phyloP scores from a whole-genome alignment of 1,140 invertebrate genomes.

The Helicoverpa zea region DNA sequence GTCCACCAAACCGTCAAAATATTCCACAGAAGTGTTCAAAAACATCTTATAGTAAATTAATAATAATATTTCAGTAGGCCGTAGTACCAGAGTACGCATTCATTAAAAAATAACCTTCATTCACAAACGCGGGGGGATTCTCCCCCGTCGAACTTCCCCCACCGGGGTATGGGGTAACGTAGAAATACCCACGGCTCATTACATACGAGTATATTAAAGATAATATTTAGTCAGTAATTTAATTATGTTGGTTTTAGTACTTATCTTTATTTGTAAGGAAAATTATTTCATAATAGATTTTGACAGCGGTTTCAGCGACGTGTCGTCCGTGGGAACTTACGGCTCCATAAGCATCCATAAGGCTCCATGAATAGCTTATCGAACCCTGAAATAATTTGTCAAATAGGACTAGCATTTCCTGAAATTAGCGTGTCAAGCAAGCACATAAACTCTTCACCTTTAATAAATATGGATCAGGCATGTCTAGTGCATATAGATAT shows the following conservation, averaged over 20 bases:
- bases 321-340: too few relatives aligned
- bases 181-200: background rate
- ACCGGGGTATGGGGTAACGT: background rate
- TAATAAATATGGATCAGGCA: too few relatives aligned
- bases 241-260: too few relatives aligned
- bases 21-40: background rate
- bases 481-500: too few relatives aligned
- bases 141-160: background rate
- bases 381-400: too few relatives aligned
- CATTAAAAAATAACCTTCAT: constrained; percentile 42
- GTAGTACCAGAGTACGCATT: background rate
- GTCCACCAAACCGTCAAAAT: background rate
- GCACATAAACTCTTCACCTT: too few relatives aligned
- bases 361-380: too few relatives aligned
- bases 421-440: too few relatives aligned
- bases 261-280: too few relatives aligned
- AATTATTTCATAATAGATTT: background rate
- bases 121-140: constrained; percentile 6
- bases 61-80: constrained; percentile 12
- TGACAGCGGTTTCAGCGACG: too few relatives aligned
- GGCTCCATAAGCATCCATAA: too few relatives aligned
- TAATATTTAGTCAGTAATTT: background rate
- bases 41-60: background rate
- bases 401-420: too few relatives aligned
- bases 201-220: background rate